Base-by-base conservation (phyloP, 2,113 vertebrate species). In the Epinephelus lanceolatus region DNA sequence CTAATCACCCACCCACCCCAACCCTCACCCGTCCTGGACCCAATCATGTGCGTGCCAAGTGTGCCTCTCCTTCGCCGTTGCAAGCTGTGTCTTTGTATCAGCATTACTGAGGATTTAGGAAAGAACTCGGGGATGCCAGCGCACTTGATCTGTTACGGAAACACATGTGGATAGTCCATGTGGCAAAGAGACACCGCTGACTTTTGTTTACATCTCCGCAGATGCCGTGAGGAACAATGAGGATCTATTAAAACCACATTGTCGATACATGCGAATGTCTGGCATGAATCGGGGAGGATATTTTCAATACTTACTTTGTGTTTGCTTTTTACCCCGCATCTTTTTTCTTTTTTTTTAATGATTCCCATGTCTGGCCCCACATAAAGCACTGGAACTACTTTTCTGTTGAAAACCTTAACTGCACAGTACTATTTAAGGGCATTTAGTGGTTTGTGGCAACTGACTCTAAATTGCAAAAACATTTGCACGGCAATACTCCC, bases 391-490 rank as follows among this genome's bases (percentile, higher is more conserved):
- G 81, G 76, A 92, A 88, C 89, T 91, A 89, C 84, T 93, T 90
- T 90, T 87, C 84, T 81, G 89, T 89, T 89, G 88, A 90, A 93
- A 93, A 91, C 81, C 90, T 93, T 93, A 85, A 94, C 90, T 94
- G 93, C 92, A 86, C 83, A 88, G 88, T 91, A 91, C 93, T 94
- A 93, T 94, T 95, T 93, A 94, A 92, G 92, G 90, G 89, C 93
- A 91, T 93, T 94, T 94, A 95, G 93, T 91, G 92, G 91, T 94
- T 94, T 93, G 92, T 91, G 90, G 91, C 82, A 86, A 94, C 92
- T 82, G 91, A 92, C 89, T 94, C 91, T 86, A 94, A 94, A 93
- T 94, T 94, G 93, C 92, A 85, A 93, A 93, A 94, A 93, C 92
- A 94, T 94, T 93, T 94, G 93, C 87, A 88, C 88, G 78, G 92